Conservation (phyloP, 1,140 invertebrate genomes). For the Cherax destructor region DNA sequence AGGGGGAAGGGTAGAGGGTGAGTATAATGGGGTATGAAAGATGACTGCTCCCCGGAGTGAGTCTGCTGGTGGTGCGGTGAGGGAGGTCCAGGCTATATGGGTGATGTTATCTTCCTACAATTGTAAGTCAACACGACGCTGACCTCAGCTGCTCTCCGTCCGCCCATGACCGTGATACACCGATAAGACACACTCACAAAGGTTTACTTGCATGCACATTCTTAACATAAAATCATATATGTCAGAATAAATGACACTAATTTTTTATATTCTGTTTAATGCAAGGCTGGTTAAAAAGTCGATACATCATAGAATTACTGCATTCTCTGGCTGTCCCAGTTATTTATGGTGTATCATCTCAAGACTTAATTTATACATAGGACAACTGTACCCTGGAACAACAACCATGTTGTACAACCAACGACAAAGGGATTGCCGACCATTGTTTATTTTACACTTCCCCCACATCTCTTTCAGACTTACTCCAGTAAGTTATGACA, state of each 20-base stretch:
- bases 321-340: neutral
- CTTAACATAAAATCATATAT: neutral
- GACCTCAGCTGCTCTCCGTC: neutral
- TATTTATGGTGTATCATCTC: neutral
- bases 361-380: neutral
- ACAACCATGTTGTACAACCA: too few species aligned
- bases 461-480: too few species aligned
- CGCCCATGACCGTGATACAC: neutral
- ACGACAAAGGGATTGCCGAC: too few species aligned
- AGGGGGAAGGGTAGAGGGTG: neutral
- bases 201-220: neutral
- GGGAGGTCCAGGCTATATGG: neutral
- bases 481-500: too few species aligned
- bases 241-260: neutral
- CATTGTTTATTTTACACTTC: too few species aligned
- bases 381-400: neutral
- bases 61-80: neutral
- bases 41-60: neutral
- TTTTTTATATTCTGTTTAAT: neutral
- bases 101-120: neutral
- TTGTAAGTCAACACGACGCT: neutral
- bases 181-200: neutral
- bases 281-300: neutral
- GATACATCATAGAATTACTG: neutral
- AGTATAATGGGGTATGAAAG: neutral